These are phyloP conservation scores for Ennomos quercinarius DNA, from an alignment of 2,888 invertebrate genomes.

Conservation along the genomic window DNA sequence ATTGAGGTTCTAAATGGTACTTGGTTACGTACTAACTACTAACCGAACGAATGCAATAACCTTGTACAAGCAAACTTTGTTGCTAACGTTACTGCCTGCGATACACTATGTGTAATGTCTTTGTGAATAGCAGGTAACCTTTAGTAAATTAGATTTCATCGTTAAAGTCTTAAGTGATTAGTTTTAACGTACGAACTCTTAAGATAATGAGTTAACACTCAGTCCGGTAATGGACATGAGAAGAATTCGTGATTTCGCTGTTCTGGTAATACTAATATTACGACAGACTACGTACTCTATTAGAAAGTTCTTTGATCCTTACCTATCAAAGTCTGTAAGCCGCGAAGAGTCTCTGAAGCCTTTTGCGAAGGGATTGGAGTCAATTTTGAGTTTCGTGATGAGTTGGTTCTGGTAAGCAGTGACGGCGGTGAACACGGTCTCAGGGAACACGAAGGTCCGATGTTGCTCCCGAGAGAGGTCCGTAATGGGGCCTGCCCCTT, in stretches of 20 bases:
- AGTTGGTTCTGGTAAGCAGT: slow-evolving; percentile 99
- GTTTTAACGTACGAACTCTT: background rate
- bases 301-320: slow-evolving; percentile 40
- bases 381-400: slow-evolving; percentile 99
- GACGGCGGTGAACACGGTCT: slow-evolving; percentile 99
- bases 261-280: background rate
- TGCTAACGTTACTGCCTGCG: slow-evolving; percentile 4
- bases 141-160: slow-evolving; percentile 18
- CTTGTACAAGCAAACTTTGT: slow-evolving; percentile 16
- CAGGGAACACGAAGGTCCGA: slow-evolving; percentile 98
- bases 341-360: slow-evolving; percentile 98
- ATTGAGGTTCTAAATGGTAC: slow-evolving; percentile 21
- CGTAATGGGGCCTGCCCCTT: slow-evolving; percentile 89
- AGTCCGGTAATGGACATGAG: background rate
- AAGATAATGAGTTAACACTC: slow-evolving; percentile 1
- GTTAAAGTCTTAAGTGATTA: slow-evolving; percentile 8
- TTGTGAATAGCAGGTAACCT: slow-evolving; percentile 9
- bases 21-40: slow-evolving; percentile 10
- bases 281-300: background rate
- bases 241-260: background rate
- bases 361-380: slow-evolving; percentile 99
- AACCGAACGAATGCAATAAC: slow-evolving; percentile 9
- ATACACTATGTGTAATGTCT: slow-evolving; percentile 9
- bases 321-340: slow-evolving; percentile 96
- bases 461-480: slow-evolving; percentile 96